Percentiles rank a stretch among this genome's conserved stretches.
These are phyloP conservation scores for Halichoeres trimaculatus DNA, from an alignment of 2,113 vertebrate species.

Conservation along the genomic window DNA sequence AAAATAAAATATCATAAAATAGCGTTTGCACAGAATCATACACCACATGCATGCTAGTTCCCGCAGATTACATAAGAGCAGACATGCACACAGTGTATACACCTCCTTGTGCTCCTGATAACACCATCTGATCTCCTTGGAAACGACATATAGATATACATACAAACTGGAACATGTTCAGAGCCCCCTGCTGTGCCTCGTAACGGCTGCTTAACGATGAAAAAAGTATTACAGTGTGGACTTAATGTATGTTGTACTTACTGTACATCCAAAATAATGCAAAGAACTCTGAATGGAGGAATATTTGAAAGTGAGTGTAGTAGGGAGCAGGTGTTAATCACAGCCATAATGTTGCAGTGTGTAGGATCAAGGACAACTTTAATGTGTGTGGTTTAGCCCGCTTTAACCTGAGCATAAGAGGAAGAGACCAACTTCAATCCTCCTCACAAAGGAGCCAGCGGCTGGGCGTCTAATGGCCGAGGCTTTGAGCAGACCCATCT, in stretches of 20 bases:
- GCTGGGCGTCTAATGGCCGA: conserved; percentile 27
- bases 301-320: not conserved
- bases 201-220: not conserved
- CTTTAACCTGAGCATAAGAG: conserved; percentile 28
- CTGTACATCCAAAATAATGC: not conserved
- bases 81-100: not conserved
- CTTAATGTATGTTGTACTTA: not conserved
- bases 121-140: not conserved
- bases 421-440: conserved; percentile 15
- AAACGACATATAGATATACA: not conserved
- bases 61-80: not conserved
- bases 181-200: not conserved
- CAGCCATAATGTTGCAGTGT: conserved; percentile 12
- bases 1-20: too few species aligned
- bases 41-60: not conserved
- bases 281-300: conserved; percentile 1
- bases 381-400: conserved; percentile 13
- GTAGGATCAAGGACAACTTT: conserved; percentile 16
- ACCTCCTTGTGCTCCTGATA: not conserved
- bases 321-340: conserved; percentile 21
- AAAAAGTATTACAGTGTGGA: too few species aligned
- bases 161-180: not conserved
- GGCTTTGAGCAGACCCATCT: conserved; percentile 50
- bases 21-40: not conserved
- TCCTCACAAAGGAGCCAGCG: conserved; percentile 41